A percentile compares a stretch with the other conserved stretches of the same genome.
Conservation (phyloP, 2,113 vertebrate genomes). For the Oceanodroma tethys region DNA sequence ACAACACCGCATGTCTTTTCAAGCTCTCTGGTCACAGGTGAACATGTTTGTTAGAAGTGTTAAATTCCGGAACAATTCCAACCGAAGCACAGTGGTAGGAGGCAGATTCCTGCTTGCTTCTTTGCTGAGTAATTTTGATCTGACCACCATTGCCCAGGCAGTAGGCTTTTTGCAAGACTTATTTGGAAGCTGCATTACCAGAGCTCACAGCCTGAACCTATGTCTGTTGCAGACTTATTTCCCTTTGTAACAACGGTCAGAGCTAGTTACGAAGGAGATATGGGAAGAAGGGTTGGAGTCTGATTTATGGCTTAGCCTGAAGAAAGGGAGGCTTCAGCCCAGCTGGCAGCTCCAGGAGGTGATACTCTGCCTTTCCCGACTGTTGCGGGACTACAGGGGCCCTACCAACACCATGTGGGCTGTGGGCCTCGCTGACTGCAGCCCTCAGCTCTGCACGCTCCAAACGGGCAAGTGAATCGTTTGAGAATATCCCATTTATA, state of each 20-base stretch:
- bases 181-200: background rate
- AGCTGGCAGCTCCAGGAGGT: background rate
- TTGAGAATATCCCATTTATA: background rate
- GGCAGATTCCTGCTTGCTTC: background rate
- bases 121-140: background rate
- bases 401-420: background rate
- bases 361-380: background rate
- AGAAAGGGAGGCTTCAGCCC: background rate
- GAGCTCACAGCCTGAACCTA: background rate
- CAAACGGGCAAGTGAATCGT: background rate
- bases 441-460: background rate
- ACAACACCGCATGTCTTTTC: background rate
- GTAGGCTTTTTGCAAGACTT: background rate
- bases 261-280: background rate
- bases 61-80: background rate
- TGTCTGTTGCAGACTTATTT: background rate
- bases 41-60: background rate
- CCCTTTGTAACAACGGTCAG: background rate
- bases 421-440: background rate
- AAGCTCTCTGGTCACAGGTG: background rate
- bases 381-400: background rate
- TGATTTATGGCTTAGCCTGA: background rate
- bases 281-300: background rate
- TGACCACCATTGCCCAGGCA: background rate
- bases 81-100: background rate